Conservation (phyloP, 2,888 invertebrate genomes). For the Cistogaster globosa region DNA sequence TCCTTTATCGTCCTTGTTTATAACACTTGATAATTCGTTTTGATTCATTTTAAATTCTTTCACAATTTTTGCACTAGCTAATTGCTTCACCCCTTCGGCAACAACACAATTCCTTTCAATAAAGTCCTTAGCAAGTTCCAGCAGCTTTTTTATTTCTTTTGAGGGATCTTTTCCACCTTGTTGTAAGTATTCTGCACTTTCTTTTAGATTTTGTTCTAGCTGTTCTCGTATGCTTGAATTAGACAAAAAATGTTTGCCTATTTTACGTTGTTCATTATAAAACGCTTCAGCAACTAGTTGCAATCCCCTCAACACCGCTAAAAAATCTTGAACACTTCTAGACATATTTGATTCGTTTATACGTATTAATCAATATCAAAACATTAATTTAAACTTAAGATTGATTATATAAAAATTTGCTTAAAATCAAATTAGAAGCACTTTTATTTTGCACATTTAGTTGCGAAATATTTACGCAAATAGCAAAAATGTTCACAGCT, state of each 20-base stretch:
- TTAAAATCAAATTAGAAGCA: background rate
- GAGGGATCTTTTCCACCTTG: conserved; percentile 76
- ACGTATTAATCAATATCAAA: background rate
- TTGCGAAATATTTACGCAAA: conserved; percentile 64
- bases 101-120: conserved; percentile 88
- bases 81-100: conserved; percentile 87
- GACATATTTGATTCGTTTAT: conserved; percentile 73
- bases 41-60: conserved; percentile 74
- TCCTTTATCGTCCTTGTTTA: background rate
- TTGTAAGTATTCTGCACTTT: conserved; percentile 75
- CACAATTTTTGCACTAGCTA: conserved; percentile 80
- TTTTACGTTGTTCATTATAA: conserved; percentile 86
- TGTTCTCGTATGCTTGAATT: conserved; percentile 87
- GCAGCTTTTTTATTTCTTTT: conserved; percentile 81
- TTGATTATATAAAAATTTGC: background rate
- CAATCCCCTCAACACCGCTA: conserved; percentile 88
- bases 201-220: conserved; percentile 76
- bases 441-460: conserved; percentile 8
- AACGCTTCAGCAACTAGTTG: conserved; percentile 88
- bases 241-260: conserved; percentile 86
- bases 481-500: conserved; percentile 65
- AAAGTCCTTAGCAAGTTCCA: conserved; percentile 84
- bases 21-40: conserved; percentile 4
- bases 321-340: conserved; percentile 85
- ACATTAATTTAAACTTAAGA: background rate